Conservation (phyloP, 2,797 vertebrate species). For the Petrocephalus sullivani region DNA sequence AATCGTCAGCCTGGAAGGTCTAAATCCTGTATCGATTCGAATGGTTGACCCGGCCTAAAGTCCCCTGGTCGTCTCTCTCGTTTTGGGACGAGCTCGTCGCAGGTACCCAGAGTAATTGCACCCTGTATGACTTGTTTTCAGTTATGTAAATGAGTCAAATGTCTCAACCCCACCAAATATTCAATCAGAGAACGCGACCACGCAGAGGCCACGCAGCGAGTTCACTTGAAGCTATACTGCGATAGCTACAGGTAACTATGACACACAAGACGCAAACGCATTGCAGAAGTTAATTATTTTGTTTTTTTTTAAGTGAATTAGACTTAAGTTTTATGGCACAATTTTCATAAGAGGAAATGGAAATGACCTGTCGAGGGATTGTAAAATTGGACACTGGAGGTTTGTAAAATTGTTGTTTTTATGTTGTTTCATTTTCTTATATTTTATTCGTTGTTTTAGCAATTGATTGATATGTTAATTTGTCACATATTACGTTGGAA, state of each 20-base stretch:
- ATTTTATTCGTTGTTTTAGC: not conserved
- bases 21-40: not conserved
- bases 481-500: not conserved
- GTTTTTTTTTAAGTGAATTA: not conserved
- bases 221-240: conserved; percentile 55
- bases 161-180: conserved; percentile 76
- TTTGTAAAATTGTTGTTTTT: not conserved
- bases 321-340: not conserved
- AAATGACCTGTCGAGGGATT: not conserved
- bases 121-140: conserved; percentile 36
- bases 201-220: conserved; percentile 59
- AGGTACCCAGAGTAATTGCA: conserved; percentile 55
- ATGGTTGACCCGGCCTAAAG: not conserved
- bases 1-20: not conserved
- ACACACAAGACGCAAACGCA: not conserved
- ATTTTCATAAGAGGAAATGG: not conserved
- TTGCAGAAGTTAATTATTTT: not conserved
- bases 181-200: conserved; percentile 75
- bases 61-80: not conserved
- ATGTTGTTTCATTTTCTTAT: not conserved
- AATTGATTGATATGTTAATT: not conserved
- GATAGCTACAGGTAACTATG: conserved; percentile 25
- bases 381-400: conserved; percentile 6
- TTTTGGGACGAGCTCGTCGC: conserved; percentile 20
- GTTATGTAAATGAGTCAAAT: conserved; percentile 74